Conservation (phyloP, 2,888 invertebrate species). For the Pristionchus maxplancki region DNA sequence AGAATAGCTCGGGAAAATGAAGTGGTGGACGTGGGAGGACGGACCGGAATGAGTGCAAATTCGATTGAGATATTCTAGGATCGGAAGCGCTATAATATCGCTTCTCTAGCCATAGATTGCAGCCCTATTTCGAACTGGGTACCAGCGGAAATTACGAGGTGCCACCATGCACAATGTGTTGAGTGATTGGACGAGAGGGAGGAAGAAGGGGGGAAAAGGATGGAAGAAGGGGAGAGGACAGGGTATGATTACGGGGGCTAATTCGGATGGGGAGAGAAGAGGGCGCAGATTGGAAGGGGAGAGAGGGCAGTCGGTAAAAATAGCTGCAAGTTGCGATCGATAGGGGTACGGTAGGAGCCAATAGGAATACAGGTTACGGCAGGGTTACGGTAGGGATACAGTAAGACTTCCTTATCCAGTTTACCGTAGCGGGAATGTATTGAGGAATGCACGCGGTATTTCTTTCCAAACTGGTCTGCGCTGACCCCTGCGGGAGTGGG, state of each 20-base stretch:
- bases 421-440: not conserved
- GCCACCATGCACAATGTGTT: not conserved
- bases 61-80: not conserved
- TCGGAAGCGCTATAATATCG: not conserved
- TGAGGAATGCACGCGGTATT: not conserved
- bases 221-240: not conserved
- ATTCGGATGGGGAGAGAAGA: constrained; percentile 15
- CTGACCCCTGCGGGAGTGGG: not conserved
- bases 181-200: constrained; percentile 6
- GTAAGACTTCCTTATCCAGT: not conserved
- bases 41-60: not conserved
- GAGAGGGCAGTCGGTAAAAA: not conserved
- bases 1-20: not conserved
- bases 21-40: not conserved
- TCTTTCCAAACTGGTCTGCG: not conserved
- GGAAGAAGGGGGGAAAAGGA: not conserved
- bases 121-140: not conserved
- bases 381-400: not conserved
- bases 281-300: not conserved
- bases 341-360: too few species aligned
- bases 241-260: constrained; percentile 23
- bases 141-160: constrained; percentile 3
- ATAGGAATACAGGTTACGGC: not conserved
- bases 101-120: not conserved
- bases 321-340: not conserved